phyloP scores from a whole-genome alignment of 2,888 invertebrate genomes.

The Drosophila prostipennis region DNA sequence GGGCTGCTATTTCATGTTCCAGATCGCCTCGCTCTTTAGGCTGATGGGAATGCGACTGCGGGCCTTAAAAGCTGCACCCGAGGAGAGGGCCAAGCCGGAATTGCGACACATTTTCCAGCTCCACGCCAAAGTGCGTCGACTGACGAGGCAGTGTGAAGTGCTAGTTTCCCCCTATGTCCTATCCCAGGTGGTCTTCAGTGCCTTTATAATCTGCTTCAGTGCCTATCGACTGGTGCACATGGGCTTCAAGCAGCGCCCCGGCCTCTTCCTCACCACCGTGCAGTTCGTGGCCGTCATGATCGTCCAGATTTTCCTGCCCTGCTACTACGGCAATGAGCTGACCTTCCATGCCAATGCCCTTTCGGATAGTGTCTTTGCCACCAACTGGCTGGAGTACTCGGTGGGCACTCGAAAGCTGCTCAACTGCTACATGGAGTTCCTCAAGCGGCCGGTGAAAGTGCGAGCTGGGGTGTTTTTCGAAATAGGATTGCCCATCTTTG shows the following conservation, averaged over 20 bases:
- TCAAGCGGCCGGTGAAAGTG: constrained; percentile 70
- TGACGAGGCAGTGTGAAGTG: constrained; percentile 55
- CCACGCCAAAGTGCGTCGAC: constrained; percentile 30
- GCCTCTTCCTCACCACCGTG: constrained; percentile 56
- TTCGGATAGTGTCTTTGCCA: constrained; percentile 65
- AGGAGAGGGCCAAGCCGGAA: constrained; percentile 38
- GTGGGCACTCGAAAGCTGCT: constrained; percentile 66
- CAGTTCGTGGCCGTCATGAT: constrained; percentile 73
- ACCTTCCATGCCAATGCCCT: constrained; percentile 68
- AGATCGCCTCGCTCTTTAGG: constrained; percentile 66
- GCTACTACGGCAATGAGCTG: constrained; percentile 79
- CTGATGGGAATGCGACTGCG: constrained; percentile 68
- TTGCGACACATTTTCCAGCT: constrained; percentile 47
- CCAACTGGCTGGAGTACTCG: constrained; percentile 75
- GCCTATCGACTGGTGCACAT: constrained; percentile 71
- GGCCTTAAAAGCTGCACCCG: constrained; percentile 33
- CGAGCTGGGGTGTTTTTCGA: constrained; percentile 76
- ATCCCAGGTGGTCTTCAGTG: constrained; percentile 74
- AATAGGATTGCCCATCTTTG: constrained; percentile 77
- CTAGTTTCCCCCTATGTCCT: constrained; percentile 69
- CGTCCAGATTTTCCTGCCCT: constrained; percentile 80
- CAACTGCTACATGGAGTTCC: constrained; percentile 74
- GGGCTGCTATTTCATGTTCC: constrained; percentile 76
- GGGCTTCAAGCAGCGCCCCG: constrained; percentile 52
- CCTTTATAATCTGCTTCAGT: constrained; percentile 77